phyloP scores from a whole-genome alignment of 2,888 invertebrate species.

The Bembecia ichneumoniformis region DNA sequence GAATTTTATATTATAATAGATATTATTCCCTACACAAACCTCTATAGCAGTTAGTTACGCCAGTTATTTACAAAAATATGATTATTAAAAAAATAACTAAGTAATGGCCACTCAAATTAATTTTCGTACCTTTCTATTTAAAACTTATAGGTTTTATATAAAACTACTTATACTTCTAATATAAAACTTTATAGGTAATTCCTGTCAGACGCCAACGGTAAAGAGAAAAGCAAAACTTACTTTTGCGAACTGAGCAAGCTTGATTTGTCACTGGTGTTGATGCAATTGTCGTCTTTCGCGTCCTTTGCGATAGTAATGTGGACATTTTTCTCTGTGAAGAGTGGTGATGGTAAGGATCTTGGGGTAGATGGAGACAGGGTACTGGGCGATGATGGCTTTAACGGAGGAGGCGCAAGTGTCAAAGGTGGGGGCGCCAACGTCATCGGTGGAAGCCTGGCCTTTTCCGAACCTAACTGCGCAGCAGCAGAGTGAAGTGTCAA shows the following conservation, averaged over 20 bases:
- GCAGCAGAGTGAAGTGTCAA: constrained; percentile 59
- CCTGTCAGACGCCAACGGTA: too few species aligned
- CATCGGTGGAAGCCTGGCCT: constrained; percentile 57
- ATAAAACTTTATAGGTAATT: too few species aligned
- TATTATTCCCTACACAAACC: too few species aligned
- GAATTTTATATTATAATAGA: too few species aligned
- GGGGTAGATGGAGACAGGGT: constrained; percentile 47
- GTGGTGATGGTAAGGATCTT: constrained; percentile 46
- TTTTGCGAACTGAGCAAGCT: constrained; percentile 63
- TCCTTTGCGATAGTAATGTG: constrained; percentile 40
- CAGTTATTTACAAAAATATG: too few species aligned
- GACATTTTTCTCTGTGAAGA: constrained; percentile 54
- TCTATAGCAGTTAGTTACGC: too few species aligned
- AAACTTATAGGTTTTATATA: too few species aligned
- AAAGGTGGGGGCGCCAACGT: constrained; percentile 32
- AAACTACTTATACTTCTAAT: too few species aligned
- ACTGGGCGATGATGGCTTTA: constrained; percentile 25
- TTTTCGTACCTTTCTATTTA: too few species aligned
- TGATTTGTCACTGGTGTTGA: constrained; percentile 59
- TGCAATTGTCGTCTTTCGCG: constrained; percentile 46
- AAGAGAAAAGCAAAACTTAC: constrained; percentile 29
- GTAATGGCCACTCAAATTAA: too few species aligned
- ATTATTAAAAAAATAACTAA: too few species aligned
- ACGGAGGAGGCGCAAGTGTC: constrained; percentile 3
- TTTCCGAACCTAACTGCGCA: constrained; percentile 50